Percentiles rank a stretch among this genome's conserved stretches.
Evolutionary conservation across 2,113 vertebrate species (phyloP).

Genomic region (Tupaia chinensis): DNA sequence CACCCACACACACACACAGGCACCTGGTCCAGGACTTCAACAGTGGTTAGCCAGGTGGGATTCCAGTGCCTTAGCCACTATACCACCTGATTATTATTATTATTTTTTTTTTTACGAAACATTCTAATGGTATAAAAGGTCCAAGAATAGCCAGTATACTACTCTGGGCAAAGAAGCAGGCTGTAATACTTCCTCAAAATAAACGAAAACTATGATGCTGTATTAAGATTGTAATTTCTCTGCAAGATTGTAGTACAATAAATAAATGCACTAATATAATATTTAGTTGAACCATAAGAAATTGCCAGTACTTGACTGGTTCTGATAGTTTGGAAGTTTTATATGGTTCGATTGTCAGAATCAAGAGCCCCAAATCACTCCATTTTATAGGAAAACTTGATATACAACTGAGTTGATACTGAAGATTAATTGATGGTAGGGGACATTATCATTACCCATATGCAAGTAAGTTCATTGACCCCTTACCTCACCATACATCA

Average conservation of each 20-base stretch:
- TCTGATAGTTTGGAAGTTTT: background rate
- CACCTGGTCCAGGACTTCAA: too few species aligned
- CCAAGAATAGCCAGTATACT: background rate
- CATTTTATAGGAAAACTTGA: background rate
- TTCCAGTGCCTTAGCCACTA: too few species aligned
- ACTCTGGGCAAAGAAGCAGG: background rate
- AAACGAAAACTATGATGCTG: background rate
- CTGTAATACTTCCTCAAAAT: constrained; percentile 1
- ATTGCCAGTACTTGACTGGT: background rate
- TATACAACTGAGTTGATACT: background rate
- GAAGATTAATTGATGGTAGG: background rate
- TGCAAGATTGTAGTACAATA: background rate
- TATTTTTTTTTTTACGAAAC: too few species aligned
- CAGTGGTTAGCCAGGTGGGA: too few species aligned
- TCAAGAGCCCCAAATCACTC: background rate
- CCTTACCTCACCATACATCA: background rate
- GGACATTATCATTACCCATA: background rate
- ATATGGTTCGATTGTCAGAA: background rate
- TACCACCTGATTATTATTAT: too few species aligned
- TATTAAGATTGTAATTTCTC: background rate
- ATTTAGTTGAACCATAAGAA: background rate
- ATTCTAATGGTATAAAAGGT: background rate
- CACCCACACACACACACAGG: too few species aligned
- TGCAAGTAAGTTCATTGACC: background rate
- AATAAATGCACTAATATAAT: background rate